Conservation (phyloP, 1,140 invertebrate species). For the Centruroides sculpturatus region DNA sequence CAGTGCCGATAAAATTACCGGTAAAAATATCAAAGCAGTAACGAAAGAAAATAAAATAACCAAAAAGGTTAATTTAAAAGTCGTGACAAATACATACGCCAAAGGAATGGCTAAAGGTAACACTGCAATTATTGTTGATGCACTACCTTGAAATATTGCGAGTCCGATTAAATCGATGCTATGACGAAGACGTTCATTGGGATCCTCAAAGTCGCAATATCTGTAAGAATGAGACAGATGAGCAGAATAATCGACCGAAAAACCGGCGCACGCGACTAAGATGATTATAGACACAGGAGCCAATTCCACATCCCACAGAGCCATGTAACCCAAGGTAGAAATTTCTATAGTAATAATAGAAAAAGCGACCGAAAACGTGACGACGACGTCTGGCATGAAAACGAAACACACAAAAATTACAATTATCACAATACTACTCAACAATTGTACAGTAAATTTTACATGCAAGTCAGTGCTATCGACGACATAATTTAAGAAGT, state of each 20-base stretch:
- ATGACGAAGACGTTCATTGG: slow-evolving; percentile 57
- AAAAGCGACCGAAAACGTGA: slow-evolving; percentile 85
- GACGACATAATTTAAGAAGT: no score
- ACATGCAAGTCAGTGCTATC: no score
- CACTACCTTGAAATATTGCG: slow-evolving; percentile 86
- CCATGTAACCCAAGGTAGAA: slow-evolving; percentile 90
- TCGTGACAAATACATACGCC: slow-evolving; percentile 90
- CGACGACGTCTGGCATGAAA: slow-evolving; percentile 85
- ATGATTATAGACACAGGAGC: slow-evolving; percentile 98
- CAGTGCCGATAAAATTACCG: slow-evolving; percentile 59
- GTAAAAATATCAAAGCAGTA: slow-evolving; percentile 78
- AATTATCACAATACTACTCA: slow-evolving; percentile 38
- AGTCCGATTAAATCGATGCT: slow-evolving; percentile 76
- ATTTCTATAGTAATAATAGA: slow-evolving; percentile 87
- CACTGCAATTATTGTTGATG: slow-evolving; percentile 81
- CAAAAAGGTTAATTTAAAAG: slow-evolving; percentile 96
- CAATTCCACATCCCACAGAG: slow-evolving; percentile 81
- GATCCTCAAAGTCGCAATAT: slow-evolving; percentile 42
- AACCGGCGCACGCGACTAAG: slow-evolving; percentile 94
- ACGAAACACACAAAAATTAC: slow-evolving; percentile 92
- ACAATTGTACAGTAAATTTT: no score
- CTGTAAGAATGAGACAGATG: slow-evolving; percentile 94
- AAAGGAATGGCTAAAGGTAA: slow-evolving; percentile 69
- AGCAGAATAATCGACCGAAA: slow-evolving; percentile 91
- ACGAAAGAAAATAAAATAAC: slow-evolving; percentile 86